Percentiles rank a stretch among this genome's conserved stretches.
Evolutionary conservation across 2,113 vertebrate genomes (phyloP).

Genomic region (Daphoenositta chrysoptera): DNA sequence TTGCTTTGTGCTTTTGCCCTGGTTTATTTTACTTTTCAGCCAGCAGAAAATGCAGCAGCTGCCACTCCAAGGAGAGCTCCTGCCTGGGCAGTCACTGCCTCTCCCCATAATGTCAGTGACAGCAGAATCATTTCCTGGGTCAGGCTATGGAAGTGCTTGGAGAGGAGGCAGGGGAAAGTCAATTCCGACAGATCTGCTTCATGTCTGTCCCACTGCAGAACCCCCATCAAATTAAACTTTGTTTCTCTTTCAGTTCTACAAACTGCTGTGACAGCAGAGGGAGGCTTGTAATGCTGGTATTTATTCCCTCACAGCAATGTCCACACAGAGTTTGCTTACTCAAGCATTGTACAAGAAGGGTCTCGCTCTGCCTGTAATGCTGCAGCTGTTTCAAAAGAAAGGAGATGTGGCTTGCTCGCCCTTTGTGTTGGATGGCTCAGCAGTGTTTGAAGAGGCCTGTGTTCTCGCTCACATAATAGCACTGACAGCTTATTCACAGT

Average conservation of each 20-base stretch:
- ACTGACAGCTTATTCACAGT: neutral
- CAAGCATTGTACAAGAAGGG: neutral
- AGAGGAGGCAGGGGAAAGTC: neutral
- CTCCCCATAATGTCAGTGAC: fast-evolving
- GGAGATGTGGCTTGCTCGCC: neutral
- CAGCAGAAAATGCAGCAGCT: neutral
- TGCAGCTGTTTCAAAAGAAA: neutral
- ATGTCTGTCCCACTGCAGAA: neutral
- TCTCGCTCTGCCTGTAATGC: neutral
- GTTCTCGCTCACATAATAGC: neutral
- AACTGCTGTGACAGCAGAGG: neutral
- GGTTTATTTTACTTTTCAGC: neutral
- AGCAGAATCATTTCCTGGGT: neutral
- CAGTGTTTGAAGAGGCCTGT: neutral
- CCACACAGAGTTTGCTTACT: neutral
- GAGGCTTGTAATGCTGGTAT: neutral
- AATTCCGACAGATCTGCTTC: neutral
- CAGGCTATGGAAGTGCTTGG: neutral
- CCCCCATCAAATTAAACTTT: neutral
- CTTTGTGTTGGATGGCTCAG: neutral
- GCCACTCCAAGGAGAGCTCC: neutral
- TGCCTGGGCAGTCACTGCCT: neutral
- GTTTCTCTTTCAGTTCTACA: neutral
- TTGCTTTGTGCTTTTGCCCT: neutral
- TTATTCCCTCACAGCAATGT: neutral